Evolutionary conservation across 2,797 vertebrate species (phyloP), one percentile per base, ranked within the genome.

Genomic region (Leptatherina wallacei): DNA sequence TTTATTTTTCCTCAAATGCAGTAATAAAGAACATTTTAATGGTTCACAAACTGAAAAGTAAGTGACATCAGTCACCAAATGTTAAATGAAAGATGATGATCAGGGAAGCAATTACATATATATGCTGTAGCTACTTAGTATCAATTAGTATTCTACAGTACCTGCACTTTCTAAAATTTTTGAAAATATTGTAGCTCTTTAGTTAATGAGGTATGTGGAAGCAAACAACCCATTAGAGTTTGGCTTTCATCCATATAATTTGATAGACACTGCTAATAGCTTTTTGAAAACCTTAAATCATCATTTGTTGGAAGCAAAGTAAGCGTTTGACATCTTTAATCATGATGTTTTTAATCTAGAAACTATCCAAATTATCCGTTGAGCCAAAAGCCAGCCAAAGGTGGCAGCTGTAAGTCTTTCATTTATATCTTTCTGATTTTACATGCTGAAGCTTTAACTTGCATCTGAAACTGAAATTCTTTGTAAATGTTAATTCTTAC

Each of bases 181-280:
- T n/a, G 22, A 38, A 54, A 29, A 52, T 54, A 4, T 22, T 22
- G 9, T 54, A 12, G 47, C 62, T 65, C 16, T 65, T 65, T 10
- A 65, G 51, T 20, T 65, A 55, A 65, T 55, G 51, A 65, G 51
- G 22, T 55, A 40, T 54, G 22, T 11, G 51, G 54, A 65, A 40
- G 20, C 11, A 38, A 29, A 65, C 14, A 64, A 35, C n/a, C 12
- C 51, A 65, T 65, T 38, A 40, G 29, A 65, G 35, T 38, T 30
- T 40, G 33, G 51, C 64, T 38, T 29, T 24, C 4, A 29, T 65
- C 27, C 54, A 20, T 54, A 38, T 7, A 13, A 29, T 29, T 40
- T 20, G 4, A 40, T 13, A 38, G 18, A 49, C 18, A 55, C 51
- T 55, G 51, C 35, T 40, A 29, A 55, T 55, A 29, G 35, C 35